Evolutionary conservation across 2,888 invertebrate species (phyloP), one percentile per base, ranked within the genome.

Genomic region (Hoplodrina blanda): DNA sequence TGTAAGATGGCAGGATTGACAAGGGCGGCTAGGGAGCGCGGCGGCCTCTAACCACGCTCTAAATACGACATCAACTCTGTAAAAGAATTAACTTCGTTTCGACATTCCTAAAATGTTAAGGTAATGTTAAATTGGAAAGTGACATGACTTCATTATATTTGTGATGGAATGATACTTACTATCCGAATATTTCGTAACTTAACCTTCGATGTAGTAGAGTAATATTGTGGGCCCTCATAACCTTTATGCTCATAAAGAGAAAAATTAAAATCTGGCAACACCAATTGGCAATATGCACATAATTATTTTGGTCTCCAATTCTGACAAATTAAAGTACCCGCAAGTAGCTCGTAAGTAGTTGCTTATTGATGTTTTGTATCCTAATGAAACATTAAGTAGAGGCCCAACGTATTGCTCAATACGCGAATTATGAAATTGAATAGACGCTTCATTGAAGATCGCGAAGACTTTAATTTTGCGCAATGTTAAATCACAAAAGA

Each of bases 11-110:
- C 41, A 41, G 33, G 20, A 54, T 17, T 33, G 46, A 17, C 59
- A 66, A 52, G 62, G 33, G 17, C 46, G 54, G 19, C 50, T 19
- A 17, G 44, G 46, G 46, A 52, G 52, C 44, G 50, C n/a, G 17
- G 33, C 33, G 69, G 55, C 78, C 73, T 68, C 68, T 56, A 73
- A 78, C 49, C 66, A 81, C 75, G 81, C 80, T 80, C 80, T 41
- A 72, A 69, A 81, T 69, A 81, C 56, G 56, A 63, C 56, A 44
- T 56, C 54, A 80, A 74, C 60, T 55, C 59, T 52, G 50, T 37
- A 80, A 59, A 25, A n/a, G 60, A 73, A 60, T 56, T 4, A 64
- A 64, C 63, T 30, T 54, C 33, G 49, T 63, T 73, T 59, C 46
- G 52, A 60, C 25, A 77, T 65, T 30, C 13, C 50, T 50, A 53